Evolutionary conservation across 2,113 vertebrate genomes (phyloP).

Genomic region (Pluvialis apricaria): DNA sequence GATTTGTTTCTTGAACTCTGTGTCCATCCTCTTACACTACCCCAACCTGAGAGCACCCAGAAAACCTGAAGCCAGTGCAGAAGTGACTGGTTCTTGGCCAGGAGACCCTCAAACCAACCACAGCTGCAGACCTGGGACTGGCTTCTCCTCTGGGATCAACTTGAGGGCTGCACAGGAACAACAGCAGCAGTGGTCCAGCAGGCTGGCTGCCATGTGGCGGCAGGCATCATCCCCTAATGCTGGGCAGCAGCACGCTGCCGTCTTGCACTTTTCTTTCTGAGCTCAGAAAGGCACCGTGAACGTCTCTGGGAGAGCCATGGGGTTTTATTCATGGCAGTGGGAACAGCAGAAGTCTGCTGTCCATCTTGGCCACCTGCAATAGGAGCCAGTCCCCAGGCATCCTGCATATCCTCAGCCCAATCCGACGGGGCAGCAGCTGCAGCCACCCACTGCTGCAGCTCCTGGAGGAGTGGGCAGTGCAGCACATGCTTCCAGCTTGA

Average conservation of each 20-base stretch:
- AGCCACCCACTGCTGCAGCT: conserved; percentile 10
- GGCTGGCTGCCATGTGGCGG: accelerated
- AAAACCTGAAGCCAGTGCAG: neutral
- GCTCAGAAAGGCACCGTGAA: neutral
- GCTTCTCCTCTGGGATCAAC: neutral
- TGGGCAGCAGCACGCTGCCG: accelerated
- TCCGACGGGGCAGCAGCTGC: neutral
- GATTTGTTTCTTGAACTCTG: neutral
- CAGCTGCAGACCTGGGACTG: neutral
- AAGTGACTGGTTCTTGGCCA: neutral
- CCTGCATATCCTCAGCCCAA: neutral
- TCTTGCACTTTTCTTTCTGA: neutral
- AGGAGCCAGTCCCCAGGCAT: neutral
- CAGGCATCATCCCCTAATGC: neutral
- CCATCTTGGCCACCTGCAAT: accelerated
- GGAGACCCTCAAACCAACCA: neutral
- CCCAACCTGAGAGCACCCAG: neutral
- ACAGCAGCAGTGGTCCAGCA: neutral
- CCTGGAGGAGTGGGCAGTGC: neutral
- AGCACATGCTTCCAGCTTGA: neutral
- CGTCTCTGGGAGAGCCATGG: neutral
- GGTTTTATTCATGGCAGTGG: neutral
- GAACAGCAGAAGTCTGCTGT: neutral
- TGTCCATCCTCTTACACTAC: neutral
- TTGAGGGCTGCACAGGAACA: neutral